Evolutionary conservation across 2,797 vertebrate genomes (phyloP).

Genomic region (Tokudaia tokunoshimensis): DNA sequence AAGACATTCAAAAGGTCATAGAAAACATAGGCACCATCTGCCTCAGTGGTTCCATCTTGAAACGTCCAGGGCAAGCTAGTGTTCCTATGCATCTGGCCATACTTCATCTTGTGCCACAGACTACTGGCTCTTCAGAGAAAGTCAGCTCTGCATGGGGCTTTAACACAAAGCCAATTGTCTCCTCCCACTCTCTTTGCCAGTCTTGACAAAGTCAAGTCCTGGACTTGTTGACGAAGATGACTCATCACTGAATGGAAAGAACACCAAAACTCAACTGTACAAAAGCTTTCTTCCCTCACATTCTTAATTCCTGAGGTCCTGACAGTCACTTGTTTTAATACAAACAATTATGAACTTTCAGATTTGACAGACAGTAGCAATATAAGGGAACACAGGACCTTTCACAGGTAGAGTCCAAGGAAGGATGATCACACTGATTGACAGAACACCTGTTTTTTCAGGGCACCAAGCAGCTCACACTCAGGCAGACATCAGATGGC

Average conservation of each 20-base stretch:
- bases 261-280: slow-evolving; percentile 67
- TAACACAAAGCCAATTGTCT: slow-evolving; percentile 69
- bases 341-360: slow-evolving; percentile 58
- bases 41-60: neutral
- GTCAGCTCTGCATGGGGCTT: neutral
- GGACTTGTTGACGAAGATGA: slow-evolving; percentile 72
- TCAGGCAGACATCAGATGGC: neutral
- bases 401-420: slow-evolving; percentile 37
- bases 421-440: neutral
- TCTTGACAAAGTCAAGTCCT: slow-evolving; percentile 75
- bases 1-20: neutral
- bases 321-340: slow-evolving; percentile 38
- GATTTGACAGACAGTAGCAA: slow-evolving; percentile 44
- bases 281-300: slow-evolving; percentile 72
- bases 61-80: neutral
- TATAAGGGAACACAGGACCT: slow-evolving; percentile 9
- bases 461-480: slow-evolving; percentile 29
- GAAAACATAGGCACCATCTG: neutral
- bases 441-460: slow-evolving; percentile 37
- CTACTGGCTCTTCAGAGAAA: neutral
- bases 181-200: slow-evolving; percentile 46
- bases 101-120: slow-evolving; percentile 12
- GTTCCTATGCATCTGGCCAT: neutral
- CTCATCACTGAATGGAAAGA: slow-evolving; percentile 71
- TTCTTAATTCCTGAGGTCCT: slow-evolving; percentile 65